Conservation (phyloP, 2,888 invertebrate genomes). For the Drosophila picticornis region DNA sequence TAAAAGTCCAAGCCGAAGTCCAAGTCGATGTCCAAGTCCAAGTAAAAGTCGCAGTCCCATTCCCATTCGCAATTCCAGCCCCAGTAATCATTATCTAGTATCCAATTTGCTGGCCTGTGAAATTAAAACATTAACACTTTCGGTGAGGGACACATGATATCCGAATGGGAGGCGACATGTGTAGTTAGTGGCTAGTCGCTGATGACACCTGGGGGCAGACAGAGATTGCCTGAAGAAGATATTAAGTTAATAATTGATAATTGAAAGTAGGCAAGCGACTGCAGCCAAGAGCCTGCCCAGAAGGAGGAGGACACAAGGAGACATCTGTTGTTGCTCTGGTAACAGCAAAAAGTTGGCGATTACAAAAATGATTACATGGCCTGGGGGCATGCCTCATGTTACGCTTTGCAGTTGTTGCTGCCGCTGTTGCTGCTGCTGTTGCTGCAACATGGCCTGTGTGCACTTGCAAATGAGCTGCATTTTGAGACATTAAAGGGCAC, state of each 20-base stretch:
- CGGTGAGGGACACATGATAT: conserved; percentile 19
- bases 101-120: conserved; percentile 39
- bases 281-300: conserved; percentile 38
- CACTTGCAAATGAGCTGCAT: conserved; percentile 82
- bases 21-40: neutral
- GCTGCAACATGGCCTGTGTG: conserved; percentile 30
- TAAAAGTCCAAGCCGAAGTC: rapidly evolving
- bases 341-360: neutral
- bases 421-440: conserved; percentile 7
- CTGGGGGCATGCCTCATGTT: conserved; percentile 62
- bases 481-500: conserved; percentile 83
- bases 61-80: neutral
- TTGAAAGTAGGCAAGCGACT: conserved; percentile 62
- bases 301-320: conserved; percentile 19
- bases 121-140: conserved; percentile 71
- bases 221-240: conserved; percentile 69
- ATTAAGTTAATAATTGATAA: conserved; percentile 80
- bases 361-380: conserved; percentile 72
- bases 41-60: neutral
- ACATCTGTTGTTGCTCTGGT: conserved; percentile 1
- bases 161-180: conserved; percentile 1
- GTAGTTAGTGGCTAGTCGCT: conserved; percentile 14
- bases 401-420: conserved; percentile 34
- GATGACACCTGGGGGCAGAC: conserved; percentile 53
- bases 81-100: neutral